These are phyloP conservation scores for Psylliodes chrysocephalus DNA, from an alignment of 2,888 invertebrate genomes.

Conservation along the genomic window DNA sequence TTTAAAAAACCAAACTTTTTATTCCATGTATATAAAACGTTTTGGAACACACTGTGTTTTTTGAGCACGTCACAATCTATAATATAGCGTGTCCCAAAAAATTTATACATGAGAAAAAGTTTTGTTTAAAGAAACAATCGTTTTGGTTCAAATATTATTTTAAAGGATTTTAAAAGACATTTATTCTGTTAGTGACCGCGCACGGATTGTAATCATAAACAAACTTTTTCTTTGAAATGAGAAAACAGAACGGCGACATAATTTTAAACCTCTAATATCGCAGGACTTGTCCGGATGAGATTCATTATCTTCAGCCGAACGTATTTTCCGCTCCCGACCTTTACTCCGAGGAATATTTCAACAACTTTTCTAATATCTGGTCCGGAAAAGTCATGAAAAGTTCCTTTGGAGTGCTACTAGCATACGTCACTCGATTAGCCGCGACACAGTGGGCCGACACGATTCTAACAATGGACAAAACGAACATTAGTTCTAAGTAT, in stretches of 20 bases:
- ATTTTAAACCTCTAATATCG: neutral
- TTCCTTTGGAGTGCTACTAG: neutral
- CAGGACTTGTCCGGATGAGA: conserved; percentile 3
- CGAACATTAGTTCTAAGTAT: too few relatives aligned
- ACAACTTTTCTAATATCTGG: conserved; percentile 17
- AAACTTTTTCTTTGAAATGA: neutral
- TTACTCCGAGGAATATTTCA: conserved; percentile 10
- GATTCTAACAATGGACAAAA: too few relatives aligned
- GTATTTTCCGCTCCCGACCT: conserved; percentile 9
- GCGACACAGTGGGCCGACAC: conserved; percentile 39
- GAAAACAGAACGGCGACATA: neutral
- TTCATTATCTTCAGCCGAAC: conserved; percentile 13
- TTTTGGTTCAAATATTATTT: too few relatives aligned
- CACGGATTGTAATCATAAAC: neutral
- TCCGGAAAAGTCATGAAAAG: conserved; percentile 15
- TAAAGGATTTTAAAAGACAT: too few relatives aligned
- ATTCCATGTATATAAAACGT: too few relatives aligned
- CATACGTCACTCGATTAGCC: conserved; percentile 3
- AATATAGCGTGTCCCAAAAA: too few relatives aligned
- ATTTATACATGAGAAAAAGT: too few relatives aligned
- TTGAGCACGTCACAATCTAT: too few relatives aligned
- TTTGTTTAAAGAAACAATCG: too few relatives aligned
- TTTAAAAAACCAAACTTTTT: too few relatives aligned
- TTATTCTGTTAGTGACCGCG: too few relatives aligned
- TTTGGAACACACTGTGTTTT: too few relatives aligned